These are phyloP conservation scores for Ennomos fuscantarius DNA, from an alignment of 2,888 invertebrate species.

Conservation along the genomic window DNA sequence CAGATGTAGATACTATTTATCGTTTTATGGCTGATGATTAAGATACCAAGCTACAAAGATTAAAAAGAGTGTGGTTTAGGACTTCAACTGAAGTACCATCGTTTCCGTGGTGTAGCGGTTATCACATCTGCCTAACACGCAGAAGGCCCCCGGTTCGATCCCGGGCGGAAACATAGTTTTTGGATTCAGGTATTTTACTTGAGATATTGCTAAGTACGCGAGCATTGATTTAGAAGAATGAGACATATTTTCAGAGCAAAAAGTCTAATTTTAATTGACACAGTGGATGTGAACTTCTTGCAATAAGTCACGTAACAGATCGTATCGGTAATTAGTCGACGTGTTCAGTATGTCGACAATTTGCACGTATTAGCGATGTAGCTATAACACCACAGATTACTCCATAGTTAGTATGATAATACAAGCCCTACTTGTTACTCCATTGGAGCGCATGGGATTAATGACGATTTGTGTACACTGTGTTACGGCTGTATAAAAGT, in stretches of 20 bases:
- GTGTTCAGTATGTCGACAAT: conserved; percentile 4
- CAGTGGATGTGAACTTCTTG: neutral
- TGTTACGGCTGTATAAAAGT: no score
- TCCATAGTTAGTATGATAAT: no score
- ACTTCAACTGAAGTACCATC: neutral
- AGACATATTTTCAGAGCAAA: no score
- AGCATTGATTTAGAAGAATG: no score
- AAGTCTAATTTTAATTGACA: no score
- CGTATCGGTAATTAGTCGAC: conserved; percentile 8
- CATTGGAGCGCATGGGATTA: neutral
- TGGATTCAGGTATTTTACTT: neutral
- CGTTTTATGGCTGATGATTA: neutral
- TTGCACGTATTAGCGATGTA: conserved; percentile 4
- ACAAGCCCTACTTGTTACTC: conserved; percentile 1
- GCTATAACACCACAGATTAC: no score
- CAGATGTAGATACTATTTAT: no score
- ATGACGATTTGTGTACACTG: conserved; percentile 3
- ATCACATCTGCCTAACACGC: conserved; percentile 97
- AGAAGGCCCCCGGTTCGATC: conserved; percentile 96
- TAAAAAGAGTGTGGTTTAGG: neutral
- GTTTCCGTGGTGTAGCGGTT: conserved; percentile 96
- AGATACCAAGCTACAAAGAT: no score
- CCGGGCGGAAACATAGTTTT: conserved; percentile 90
- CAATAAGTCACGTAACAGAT: conserved; percentile 10
- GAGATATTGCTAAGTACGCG: no score